Conservation (phyloP, 1,140 invertebrate genomes). For the Drosophila athabasca region DNA sequence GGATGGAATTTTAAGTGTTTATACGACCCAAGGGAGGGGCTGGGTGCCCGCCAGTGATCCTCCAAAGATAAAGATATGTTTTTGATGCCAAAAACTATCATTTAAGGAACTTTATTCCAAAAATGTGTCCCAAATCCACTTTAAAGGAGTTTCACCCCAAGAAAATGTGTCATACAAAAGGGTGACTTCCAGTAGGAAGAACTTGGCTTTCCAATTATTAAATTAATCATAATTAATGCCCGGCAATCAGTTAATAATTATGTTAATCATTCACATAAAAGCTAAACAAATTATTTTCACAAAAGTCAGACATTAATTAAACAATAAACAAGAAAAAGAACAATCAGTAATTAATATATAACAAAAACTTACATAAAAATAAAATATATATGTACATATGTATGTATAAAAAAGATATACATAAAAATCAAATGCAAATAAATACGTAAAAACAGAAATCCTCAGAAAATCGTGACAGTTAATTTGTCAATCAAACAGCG, state of each 20-base stretch:
- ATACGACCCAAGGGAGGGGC: constrained; percentile 19
- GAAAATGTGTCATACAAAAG: too few species aligned
- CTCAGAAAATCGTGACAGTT: constrained; percentile 65
- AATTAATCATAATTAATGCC: too few species aligned
- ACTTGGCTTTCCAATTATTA: background rate
- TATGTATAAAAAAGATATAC: constrained; percentile 29
- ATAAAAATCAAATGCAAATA: constrained; percentile 39
- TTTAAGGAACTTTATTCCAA: too few species aligned
- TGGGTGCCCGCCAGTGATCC: background rate
- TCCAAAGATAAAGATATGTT: constrained; percentile 5
- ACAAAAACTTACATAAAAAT: constrained; percentile 38
- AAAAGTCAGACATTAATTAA: constrained; percentile 44
- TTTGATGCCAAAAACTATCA: too few species aligned
- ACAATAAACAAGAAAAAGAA: constrained; percentile 44
- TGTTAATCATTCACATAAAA: constrained; percentile 30
- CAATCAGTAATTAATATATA: constrained; percentile 58
- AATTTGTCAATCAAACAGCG: constrained; percentile 66
- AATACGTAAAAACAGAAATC: constrained; percentile 18
- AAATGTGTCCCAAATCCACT: too few species aligned
- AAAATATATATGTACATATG: too few species aligned
- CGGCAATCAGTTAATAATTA: constrained; percentile 15
- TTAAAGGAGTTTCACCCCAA: too few species aligned
- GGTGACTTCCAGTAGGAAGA: too few species aligned
- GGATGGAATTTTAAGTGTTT: constrained; percentile 53
- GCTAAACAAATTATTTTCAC: constrained; percentile 31